These are phyloP conservation scores for Ochropleura leucogaster DNA, from an alignment of 2,888 invertebrate genomes.

Conservation along the genomic window DNA sequence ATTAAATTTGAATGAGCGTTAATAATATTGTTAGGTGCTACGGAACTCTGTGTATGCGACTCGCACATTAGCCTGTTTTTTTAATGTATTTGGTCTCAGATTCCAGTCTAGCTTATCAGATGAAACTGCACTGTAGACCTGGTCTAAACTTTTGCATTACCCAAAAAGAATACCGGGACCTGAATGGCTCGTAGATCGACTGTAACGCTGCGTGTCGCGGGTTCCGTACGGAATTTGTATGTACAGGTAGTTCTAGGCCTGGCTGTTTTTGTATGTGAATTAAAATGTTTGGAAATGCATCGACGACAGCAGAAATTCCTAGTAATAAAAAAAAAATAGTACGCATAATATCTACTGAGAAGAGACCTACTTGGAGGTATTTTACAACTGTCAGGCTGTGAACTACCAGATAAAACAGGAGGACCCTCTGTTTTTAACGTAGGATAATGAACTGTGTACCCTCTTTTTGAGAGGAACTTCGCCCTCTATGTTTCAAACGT, in stretches of 20 bases:
- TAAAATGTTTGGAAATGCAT: no score
- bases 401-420: neutral
- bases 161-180: neutral
- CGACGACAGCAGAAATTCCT: no score
- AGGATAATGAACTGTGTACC: neutral
- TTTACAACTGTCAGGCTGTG: neutral
- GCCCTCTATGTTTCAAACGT: neutral
- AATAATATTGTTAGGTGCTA: no score
- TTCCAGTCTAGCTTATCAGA: neutral
- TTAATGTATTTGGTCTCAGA: neutral
- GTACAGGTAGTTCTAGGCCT: no score
- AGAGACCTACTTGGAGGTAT: neutral
- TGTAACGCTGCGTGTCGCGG: no score
- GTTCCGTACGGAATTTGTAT: no score
- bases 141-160: neutral
- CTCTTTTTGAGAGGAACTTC: neutral
- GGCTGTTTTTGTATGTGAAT: no score
- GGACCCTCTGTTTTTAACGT: neutral
- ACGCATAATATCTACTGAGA: neutral
- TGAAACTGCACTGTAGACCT: neutral
- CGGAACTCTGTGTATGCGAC: no score
- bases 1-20: no score
- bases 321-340: no score
- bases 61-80: neutral
- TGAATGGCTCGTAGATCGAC: no score